Conservation (phyloP, 2,113 vertebrate species). For the Neolamprologus hecqui region DNA sequence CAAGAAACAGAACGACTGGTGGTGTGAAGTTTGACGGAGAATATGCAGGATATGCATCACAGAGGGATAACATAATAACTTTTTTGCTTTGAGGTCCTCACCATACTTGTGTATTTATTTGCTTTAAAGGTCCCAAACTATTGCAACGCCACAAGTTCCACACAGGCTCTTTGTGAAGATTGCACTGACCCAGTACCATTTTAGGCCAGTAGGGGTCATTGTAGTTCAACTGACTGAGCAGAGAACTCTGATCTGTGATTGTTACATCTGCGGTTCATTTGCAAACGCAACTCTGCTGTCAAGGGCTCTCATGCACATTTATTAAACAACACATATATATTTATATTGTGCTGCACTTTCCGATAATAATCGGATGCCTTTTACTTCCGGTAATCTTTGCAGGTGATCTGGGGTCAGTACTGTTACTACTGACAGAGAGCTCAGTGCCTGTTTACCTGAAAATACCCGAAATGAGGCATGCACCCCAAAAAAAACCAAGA, state of each 20-base stretch:
- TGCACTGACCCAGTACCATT: constrained; percentile 7
- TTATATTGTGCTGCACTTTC: not conserved
- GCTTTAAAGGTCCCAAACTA: not conserved
- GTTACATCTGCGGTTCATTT: not conserved
- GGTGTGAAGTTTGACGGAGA: not conserved
- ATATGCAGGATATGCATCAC: not conserved
- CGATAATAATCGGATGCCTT: not conserved
- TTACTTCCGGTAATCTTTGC: not conserved
- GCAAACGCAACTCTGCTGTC: constrained; percentile 9
- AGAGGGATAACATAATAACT: not conserved
- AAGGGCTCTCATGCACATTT: not conserved
- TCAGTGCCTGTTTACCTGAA: not conserved
- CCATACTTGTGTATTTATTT: not conserved
- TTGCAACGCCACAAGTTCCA: constrained; percentile 6
- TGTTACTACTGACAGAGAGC: not conserved
- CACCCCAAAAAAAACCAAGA: not conserved
- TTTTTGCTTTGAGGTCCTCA: not conserved
- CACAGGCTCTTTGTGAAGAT: constrained; percentile 17
- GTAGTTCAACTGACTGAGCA: constrained; percentile 71
- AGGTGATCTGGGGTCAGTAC: not conserved
- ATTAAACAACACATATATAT: not conserved
- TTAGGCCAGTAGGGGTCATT: constrained; percentile 81
- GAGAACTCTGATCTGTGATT: not conserved
- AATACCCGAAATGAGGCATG: not conserved
- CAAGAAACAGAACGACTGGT: not conserved